Conservation (phyloP, 2,888 invertebrate species). For the Phortica okadai region DNA sequence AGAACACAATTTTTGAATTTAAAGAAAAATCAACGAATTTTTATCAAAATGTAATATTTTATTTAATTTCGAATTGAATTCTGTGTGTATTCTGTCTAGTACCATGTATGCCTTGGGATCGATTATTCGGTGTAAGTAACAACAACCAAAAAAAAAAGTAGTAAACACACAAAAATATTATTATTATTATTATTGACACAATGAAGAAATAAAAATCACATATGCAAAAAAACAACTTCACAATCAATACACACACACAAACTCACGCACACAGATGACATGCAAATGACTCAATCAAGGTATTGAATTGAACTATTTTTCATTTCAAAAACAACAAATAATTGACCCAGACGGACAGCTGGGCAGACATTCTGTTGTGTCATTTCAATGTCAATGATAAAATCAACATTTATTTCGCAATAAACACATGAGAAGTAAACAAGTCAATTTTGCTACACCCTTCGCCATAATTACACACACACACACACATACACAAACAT, state of each 20-base stretch:
- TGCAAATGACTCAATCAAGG: slow-evolving; percentile 37
- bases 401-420: slow-evolving; percentile 17
- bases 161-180: not conserved
- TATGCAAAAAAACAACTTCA: slow-evolving; percentile 20
- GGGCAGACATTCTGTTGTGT: not conserved
- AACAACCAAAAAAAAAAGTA: slow-evolving; percentile 40
- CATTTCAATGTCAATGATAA: not conserved
- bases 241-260: slow-evolving; percentile 33
- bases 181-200: not conserved
- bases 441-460: not conserved
- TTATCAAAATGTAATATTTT: slow-evolving; percentile 41
- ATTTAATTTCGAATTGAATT: slow-evolving; percentile 3
- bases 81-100: slow-evolving; percentile 77
- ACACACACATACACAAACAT: not conserved
- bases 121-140: slow-evolving; percentile 93
- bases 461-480: not conserved
- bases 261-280: slow-evolving; percentile 41
- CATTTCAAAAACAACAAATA: not conserved
- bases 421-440: not conserved
- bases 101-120: slow-evolving; percentile 93
- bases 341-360: not conserved
- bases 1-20: not conserved
- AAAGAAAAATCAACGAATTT: slow-evolving; percentile 25
- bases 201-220: not conserved
- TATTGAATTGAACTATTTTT: not conserved